Percentiles rank a stretch among this genome's conserved stretches.
Evolutionary conservation across 92 coral and sea anemone genomes (phyloP).

Genomic region (Pocillopora grandis): DNA sequence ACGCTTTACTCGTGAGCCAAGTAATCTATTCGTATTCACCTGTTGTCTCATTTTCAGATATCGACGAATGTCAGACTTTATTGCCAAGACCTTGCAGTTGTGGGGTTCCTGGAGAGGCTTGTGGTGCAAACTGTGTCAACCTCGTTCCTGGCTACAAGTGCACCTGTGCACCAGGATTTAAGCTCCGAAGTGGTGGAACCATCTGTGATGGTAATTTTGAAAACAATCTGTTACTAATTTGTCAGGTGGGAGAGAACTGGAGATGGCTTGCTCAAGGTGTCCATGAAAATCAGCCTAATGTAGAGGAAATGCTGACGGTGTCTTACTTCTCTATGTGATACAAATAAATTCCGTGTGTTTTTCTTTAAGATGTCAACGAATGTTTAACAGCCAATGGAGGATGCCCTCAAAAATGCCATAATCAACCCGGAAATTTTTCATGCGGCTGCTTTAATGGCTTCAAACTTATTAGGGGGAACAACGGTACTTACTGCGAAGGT

Average conservation of each 20-base stretch:
- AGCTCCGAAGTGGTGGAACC: constrained; percentile 24
- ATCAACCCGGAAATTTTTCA: constrained; percentile 19
- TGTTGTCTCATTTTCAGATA: neutral
- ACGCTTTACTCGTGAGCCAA: no score
- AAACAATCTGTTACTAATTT: neutral
- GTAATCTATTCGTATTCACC: no score
- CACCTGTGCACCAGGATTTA: constrained; percentile 26
- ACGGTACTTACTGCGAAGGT: constrained; percentile 9
- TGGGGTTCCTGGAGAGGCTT: constrained; percentile 19
- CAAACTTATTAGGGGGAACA: neutral
- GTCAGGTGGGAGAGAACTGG: neutral
- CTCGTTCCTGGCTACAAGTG: constrained; percentile 8
- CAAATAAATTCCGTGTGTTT: neutral
- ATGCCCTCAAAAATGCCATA: constrained; percentile 16
- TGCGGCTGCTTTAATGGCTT: constrained; percentile 17
- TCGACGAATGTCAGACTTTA: constrained; percentile 18
- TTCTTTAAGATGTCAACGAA: constrained; percentile 16
- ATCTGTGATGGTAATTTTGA: constrained; percentile 16
- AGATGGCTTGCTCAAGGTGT: no score
- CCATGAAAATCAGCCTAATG: no score
- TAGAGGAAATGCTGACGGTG: no score
- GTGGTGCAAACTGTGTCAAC: constrained; percentile 17
- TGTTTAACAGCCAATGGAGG: constrained; percentile 21
- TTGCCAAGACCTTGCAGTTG: constrained; percentile 32
- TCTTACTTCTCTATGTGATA: no score